Percentiles rank a stretch among this genome's conserved stretches.
Conservation (phyloP, 2,797 vertebrate species). For the Pangasius sanitwongsei region DNA sequence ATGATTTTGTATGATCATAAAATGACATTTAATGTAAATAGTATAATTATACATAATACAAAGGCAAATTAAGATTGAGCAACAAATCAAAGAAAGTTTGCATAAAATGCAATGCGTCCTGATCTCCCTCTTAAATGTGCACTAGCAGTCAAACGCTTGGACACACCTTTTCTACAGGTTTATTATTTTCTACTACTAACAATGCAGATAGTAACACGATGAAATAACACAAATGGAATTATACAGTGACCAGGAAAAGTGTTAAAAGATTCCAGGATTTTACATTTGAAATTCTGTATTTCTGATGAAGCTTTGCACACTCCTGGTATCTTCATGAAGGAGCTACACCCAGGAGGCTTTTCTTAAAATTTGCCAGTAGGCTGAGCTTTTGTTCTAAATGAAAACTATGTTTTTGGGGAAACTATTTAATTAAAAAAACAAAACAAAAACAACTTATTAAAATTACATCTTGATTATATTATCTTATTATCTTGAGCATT, state of each 20-base stretch:
- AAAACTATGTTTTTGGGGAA: neutral
- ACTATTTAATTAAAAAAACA: neutral
- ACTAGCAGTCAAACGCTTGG: neutral
- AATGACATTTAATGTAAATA: conserved; percentile 8
- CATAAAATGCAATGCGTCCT: neutral
- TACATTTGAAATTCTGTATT: neutral
- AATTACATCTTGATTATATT: neutral
- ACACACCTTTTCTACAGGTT: neutral
- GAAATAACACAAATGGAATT: neutral
- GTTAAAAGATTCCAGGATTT: neutral
- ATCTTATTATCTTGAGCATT: neutral
- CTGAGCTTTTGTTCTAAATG: neutral
- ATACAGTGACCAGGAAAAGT: neutral
- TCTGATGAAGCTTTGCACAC: neutral
- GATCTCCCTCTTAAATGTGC: neutral
- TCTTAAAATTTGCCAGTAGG: neutral
- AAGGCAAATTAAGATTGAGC: conserved; percentile 1
- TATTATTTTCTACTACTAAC: neutral
- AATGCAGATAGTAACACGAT: neutral
- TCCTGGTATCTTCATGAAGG: neutral
- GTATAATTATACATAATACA: conserved; percentile 1
- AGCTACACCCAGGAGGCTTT: neutral
- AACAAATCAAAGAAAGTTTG: neutral
- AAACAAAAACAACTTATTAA: neutral
- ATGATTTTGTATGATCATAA: neutral